Percentiles rank a stretch among this genome's conserved stretches.
Conservation (phyloP, 2,797 vertebrate genomes). For the Chiroxiphia lanceolata region DNA sequence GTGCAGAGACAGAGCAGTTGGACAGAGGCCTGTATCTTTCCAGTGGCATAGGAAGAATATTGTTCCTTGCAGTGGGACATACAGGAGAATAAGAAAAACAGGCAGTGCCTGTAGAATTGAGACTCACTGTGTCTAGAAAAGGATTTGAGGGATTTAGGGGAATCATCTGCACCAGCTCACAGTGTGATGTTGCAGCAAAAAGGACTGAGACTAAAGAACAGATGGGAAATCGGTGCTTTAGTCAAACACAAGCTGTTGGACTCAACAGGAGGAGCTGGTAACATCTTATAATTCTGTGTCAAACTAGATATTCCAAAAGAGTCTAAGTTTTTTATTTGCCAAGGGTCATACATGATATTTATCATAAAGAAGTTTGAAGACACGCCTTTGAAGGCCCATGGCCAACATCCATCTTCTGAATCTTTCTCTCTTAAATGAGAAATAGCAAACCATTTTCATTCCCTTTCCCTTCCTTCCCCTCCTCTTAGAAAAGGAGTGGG, state of each 20-base stretch:
- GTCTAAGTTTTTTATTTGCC: background rate
- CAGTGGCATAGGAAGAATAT: background rate
- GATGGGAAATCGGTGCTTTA: conserved; percentile 52
- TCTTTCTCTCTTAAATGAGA: background rate
- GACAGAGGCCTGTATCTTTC: background rate
- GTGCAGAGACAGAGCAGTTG: background rate
- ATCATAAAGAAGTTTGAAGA: background rate
- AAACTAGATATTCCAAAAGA: background rate
- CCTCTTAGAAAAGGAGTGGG: background rate
- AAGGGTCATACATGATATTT: background rate
- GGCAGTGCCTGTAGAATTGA: background rate
- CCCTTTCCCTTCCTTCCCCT: background rate
- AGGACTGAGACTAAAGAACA: conserved; percentile 39
- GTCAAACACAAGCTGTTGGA: conserved; percentile 55
- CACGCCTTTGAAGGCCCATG: background rate
- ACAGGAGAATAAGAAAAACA: background rate
- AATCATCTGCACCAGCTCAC: conserved; percentile 1
- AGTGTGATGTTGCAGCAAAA: conserved; percentile 5
- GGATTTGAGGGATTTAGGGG: conserved; percentile 12
- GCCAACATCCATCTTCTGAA: background rate
- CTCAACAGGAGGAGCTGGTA: conserved; percentile 24
- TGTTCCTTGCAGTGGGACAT: background rate
- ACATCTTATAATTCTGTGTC: conserved; percentile 6
- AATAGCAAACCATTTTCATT: background rate
- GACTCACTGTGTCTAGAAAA: background rate